Evolutionary conservation across 1,140 invertebrate species (phyloP).

Genomic region (Lasaia peninsularis): DNA sequence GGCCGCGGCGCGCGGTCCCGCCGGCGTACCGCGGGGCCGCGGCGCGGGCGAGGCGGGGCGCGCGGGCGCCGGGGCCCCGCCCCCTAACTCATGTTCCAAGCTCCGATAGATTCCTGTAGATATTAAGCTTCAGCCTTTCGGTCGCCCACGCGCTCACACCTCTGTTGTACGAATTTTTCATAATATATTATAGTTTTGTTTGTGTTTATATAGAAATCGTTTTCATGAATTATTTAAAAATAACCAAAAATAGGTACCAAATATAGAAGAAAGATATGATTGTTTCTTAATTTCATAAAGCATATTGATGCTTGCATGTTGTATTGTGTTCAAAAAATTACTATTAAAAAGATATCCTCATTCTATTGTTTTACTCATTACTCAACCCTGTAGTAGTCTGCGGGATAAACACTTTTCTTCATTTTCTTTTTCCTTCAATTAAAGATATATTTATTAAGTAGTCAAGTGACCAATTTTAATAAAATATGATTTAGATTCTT

Average conservation of each 20-base stretch:
- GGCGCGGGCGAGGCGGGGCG: conserved; percentile 22
- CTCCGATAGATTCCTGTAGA: conserved; percentile 41
- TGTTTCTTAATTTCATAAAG: conserved; percentile 76
- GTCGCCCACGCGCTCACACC: conserved; percentile 44
- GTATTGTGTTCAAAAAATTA: conserved; percentile 78
- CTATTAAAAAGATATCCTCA: conserved; percentile 70
- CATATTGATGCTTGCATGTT: conserved; percentile 77
- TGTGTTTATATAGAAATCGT: conserved; percentile 70
- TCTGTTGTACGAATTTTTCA: conserved; percentile 71
- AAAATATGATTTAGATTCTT: no score
- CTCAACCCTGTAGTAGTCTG: conserved; percentile 26
- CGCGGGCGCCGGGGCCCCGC: conserved; percentile 23
- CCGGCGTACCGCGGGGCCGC: conserved; percentile 23
- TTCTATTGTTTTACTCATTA: conserved; percentile 38
- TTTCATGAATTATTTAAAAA: conserved; percentile 68
- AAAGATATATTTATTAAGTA: no score
- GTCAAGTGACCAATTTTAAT: no score
- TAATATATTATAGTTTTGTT: conserved; percentile 75
- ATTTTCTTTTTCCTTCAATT: no score
- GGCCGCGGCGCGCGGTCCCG: conserved; percentile 35
- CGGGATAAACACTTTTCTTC: no score
- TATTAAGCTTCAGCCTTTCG: conserved; percentile 40
- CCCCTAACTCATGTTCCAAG: conserved; percentile 34
- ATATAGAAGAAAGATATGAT: conserved; percentile 70
- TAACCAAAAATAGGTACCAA: conserved; percentile 77